Conservation (phyloP, 2,888 invertebrate genomes). For the Oxyteleia sp. region DNA sequence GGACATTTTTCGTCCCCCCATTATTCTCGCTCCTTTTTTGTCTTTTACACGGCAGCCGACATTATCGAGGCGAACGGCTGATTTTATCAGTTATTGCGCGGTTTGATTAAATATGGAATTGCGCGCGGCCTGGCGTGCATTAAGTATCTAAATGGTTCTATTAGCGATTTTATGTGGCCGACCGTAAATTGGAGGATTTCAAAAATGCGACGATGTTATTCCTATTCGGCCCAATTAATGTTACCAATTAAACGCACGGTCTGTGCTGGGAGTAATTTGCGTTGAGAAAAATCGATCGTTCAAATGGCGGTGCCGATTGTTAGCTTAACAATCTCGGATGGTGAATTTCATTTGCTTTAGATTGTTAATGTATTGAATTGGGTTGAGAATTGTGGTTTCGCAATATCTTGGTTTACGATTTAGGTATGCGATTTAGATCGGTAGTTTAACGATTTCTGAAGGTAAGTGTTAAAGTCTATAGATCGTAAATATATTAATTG, state of each 20-base stretch:
- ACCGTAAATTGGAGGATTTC: constrained; percentile 11
- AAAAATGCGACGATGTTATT: constrained; percentile 1
- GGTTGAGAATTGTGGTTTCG: too few relatives aligned
- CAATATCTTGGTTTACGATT: too few relatives aligned
- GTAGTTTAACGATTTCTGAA: too few relatives aligned
- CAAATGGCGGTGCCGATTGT: too few relatives aligned
- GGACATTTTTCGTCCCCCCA: constrained; percentile 8
- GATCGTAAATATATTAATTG: too few relatives aligned
- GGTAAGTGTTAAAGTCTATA: too few relatives aligned
- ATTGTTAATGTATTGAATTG: too few relatives aligned
- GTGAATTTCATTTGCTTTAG: too few relatives aligned
- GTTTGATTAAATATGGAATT: constrained; percentile 28
- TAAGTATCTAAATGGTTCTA: constrained; percentile 43
- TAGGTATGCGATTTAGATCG: too few relatives aligned
- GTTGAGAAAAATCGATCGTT: too few relatives aligned
- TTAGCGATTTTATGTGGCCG: constrained; percentile 35
- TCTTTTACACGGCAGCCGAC: constrained; percentile 20
- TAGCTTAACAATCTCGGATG: too few relatives aligned
- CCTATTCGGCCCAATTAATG: constrained; percentile 9
- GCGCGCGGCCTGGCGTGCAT: background rate
- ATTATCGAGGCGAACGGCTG: constrained; percentile 34
- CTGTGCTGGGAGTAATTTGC: too few relatives aligned
- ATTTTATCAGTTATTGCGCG: constrained; percentile 38
- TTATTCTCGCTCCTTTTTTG: constrained; percentile 20
- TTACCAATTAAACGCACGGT: background rate